phyloP scores from a whole-genome alignment of 2,888 invertebrate species.

The Zygaena filipendulae region DNA sequence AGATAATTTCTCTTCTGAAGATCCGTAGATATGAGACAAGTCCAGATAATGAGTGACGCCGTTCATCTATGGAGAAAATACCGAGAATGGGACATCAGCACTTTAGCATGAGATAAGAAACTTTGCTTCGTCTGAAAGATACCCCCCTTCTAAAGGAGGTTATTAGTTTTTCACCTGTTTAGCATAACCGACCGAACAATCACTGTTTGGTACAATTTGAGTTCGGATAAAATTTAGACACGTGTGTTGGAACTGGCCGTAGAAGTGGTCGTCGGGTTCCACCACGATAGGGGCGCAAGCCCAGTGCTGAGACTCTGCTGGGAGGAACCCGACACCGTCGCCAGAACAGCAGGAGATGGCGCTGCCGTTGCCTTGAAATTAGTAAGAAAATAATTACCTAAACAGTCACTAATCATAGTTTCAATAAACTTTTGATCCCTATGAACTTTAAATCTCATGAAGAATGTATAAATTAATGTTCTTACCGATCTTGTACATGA shows the following conservation, averaged over 20 bases:
- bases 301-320: slow-evolving; percentile 66
- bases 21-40: slow-evolving; percentile 81
- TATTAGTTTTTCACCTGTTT: slow-evolving; percentile 74
- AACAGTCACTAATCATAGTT: not conserved
- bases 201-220: slow-evolving; percentile 71
- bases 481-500: slow-evolving; percentile 75
- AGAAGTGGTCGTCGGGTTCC: slow-evolving; percentile 71
- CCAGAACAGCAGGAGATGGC: slow-evolving; percentile 78
- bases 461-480: too few relatives aligned
- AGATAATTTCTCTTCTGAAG: slow-evolving; percentile 63
- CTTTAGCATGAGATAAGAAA: too few relatives aligned
- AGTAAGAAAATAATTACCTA: not conserved
- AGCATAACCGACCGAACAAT: slow-evolving; percentile 76
- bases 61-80: slow-evolving; percentile 81
- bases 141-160: too few relatives aligned
- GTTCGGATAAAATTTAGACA: slow-evolving; percentile 81
- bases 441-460: too few relatives aligned
- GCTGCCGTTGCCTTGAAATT: slow-evolving; percentile 71
- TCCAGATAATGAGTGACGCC: slow-evolving; percentile 80
- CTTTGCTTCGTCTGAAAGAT: not conserved
- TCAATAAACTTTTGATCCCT: slow-evolving; percentile 1
- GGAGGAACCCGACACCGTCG: slow-evolving; percentile 64
- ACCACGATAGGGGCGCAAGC: slow-evolving; percentile 76
- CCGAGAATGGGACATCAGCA: not conserved
- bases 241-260: slow-evolving; percentile 60